These are phyloP conservation scores for Temnothorax curvispinosus DNA, from an alignment of 1,140 invertebrate species.

Conservation along the genomic window DNA sequence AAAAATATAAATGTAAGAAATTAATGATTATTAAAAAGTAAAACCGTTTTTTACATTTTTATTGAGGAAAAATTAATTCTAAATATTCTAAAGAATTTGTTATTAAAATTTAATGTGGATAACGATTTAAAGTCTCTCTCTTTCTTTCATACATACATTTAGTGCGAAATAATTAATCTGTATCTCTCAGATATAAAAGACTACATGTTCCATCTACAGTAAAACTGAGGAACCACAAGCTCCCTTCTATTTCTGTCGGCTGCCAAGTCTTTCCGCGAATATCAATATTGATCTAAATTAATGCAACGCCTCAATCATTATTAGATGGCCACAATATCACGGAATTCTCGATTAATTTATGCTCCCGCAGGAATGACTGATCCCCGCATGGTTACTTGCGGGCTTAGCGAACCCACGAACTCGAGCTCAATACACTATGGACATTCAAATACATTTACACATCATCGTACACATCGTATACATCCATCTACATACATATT, in stretches of 20 bases:
- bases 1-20: background rate
- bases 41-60: background rate
- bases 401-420: background rate
- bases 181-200: background rate
- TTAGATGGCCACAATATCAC: background rate
- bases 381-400: background rate
- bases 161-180: background rate
- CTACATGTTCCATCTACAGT: constrained; percentile 19
- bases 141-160: background rate
- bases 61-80: background rate
- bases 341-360: background rate
- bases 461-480: background rate
- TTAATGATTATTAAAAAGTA: background rate
- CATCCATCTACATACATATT: background rate
- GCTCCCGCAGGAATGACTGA: background rate
- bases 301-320: background rate
- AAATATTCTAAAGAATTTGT: background rate
- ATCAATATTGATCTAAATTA: constrained; percentile 9
- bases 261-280: background rate
- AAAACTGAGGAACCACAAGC: constrained; percentile 8
- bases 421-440: background rate
- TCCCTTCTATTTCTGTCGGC: background rate
- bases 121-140: background rate
- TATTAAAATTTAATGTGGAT: background rate
- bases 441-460: background rate